phyloP scores from a whole-genome alignment of 1,140 invertebrate genomes.

The Cydia strobilella region DNA sequence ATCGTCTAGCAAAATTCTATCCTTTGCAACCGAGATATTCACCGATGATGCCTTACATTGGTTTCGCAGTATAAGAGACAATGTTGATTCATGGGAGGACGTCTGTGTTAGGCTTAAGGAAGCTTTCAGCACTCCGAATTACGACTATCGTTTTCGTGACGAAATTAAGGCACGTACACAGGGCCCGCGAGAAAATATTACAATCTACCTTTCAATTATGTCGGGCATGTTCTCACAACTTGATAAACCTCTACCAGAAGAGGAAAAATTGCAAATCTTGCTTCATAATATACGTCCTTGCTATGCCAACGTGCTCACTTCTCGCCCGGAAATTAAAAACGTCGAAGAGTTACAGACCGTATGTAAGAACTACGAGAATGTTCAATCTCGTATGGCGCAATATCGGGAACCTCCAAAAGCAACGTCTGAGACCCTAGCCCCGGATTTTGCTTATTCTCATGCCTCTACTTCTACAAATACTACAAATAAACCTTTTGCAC shows the following conservation, averaged over 20 bases:
- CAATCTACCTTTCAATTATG: conserved; percentile 3
- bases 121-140: background rate
- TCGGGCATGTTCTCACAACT: conserved; percentile 4
- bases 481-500: background rate
- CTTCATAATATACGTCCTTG: background rate
- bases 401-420: conserved; percentile 4
- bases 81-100: background rate
- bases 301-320: background rate
- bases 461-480: background rate
- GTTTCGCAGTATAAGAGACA: background rate
- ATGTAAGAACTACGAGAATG: background rate
- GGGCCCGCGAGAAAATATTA: background rate
- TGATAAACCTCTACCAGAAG: background rate
- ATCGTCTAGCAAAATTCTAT: background rate
- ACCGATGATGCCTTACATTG: conserved; percentile 18
- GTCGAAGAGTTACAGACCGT: background rate
- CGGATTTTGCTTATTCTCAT: conserved; percentile 10
- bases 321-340: background rate
- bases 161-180: conserved; percentile 17
- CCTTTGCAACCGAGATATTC: background rate
- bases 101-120: background rate
- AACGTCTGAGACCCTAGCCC: background rate
- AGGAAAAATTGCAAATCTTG: background rate
- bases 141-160: background rate
- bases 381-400: background rate